Base-by-base conservation (phyloP, 2,797 vertebrate species). In the Neosilurus hyrtlii region DNA sequence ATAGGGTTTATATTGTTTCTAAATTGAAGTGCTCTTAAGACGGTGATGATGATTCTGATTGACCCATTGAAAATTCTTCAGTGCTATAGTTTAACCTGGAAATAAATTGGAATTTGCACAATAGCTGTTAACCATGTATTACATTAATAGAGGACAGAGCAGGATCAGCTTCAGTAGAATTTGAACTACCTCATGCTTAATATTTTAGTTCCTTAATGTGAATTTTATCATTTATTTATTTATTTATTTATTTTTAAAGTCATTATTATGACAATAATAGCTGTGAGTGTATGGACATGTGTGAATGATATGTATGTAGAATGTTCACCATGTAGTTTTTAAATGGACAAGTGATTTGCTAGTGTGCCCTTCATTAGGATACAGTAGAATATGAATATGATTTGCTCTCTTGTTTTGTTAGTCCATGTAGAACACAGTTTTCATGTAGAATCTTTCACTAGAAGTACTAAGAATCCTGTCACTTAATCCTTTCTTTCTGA, bases 11-110 rank as follows among this genome's bases (percentile, higher is more conserved):
- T 43, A 20, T 73, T 56, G 9, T 77, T 72, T 73, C 75, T 71
- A 59, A 81, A 86, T 83, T 81, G 37, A 86, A 88, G 85, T 88
- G 87, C 87, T 85, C 85, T 88, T 88, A 88, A 82, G 65, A 68
- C 78, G 71, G 59, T 83, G 73, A 83, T 82, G 52, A 82, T 62
- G n/a, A 84, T 51, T 74, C 65, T 79, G 59, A 82, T 70, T 43
- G 43, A 49, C 82, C 37, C 56, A 62, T 35, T 73, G 59, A 63
- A 81, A 62, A 84, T 22, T 80, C 43, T 74, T 70, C 72, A 57
- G 52, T 82, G 78, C 59, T 82, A 62, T 67, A 56, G 62, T 79
- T 80, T 63, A 70, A 70, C 37, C 70, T 57, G 62, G n/a, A 83
- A 79, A 26, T 43, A 22, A 79, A 63, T 56, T 43, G n/a, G 22